Conservation (phyloP, 2,797 vertebrate species). For the Cossypha dichroa region DNA sequence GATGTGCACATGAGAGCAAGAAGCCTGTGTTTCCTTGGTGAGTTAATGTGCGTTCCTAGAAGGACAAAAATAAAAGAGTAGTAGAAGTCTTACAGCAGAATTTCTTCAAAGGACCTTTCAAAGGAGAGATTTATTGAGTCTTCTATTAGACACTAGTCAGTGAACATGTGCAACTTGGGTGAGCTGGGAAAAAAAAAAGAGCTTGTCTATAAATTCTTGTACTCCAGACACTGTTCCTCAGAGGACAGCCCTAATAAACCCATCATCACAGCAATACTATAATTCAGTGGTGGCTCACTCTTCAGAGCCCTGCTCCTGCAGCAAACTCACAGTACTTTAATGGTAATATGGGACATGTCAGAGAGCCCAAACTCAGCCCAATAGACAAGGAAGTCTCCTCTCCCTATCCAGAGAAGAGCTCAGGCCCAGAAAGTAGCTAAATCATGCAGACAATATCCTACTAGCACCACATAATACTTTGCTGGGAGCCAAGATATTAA, state of each 20-base stretch:
- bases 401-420: not conserved
- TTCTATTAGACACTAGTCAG: slow-evolving; percentile 54
- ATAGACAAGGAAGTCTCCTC: not conserved
- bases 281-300: slow-evolving; percentile 31
- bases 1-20: not conserved
- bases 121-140: slow-evolving; percentile 38
- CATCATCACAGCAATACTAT: slow-evolving; percentile 33
- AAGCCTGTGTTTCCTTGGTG: not conserved
- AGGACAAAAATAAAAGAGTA: not conserved
- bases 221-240: slow-evolving; percentile 47
- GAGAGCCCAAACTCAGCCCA: not conserved
- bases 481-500: not conserved
- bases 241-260: slow-evolving; percentile 57
- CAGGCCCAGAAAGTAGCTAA: not conserved
- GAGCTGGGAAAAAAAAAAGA: not conserved
- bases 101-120: slow-evolving; percentile 51
- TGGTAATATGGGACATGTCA: not conserved
- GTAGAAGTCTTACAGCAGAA: not conserved
- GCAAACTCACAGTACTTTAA: not conserved
- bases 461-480: not conserved
- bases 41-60: not conserved
- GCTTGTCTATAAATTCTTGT: slow-evolving; percentile 55
- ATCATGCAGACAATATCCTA: not conserved
- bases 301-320: not conserved
- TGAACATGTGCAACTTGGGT: slow-evolving; percentile 36